Conservation (phyloP, 1,140 invertebrate species). For the Pachyrhynchus sulphureomaculatus region DNA sequence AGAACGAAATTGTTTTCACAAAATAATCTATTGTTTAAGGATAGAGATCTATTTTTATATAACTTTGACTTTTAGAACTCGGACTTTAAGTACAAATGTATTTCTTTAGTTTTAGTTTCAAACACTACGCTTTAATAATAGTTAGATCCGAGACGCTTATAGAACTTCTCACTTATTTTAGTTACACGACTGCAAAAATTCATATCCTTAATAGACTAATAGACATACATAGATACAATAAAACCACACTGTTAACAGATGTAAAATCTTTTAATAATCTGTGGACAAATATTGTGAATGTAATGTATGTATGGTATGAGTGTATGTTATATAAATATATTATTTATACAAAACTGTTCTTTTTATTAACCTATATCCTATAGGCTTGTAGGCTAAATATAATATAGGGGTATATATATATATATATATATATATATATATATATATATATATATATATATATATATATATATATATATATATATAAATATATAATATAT, state of each 20-base stretch:
- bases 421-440: no score
- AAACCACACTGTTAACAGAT: background rate
- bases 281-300: background rate
- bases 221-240: background rate
- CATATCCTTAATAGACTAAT: constrained; percentile 22
- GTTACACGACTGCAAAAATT: constrained; percentile 23
- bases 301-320: background rate
- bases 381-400: background rate
- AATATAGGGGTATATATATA: no score
- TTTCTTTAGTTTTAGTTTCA: constrained; percentile 11
- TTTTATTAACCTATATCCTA: background rate
- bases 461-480: no score
- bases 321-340: constrained; percentile 1
- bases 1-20: constrained; percentile 3
- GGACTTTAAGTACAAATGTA: constrained; percentile 26
- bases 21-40: constrained; percentile 3
- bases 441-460: no score
- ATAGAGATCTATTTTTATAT: constrained; percentile 22
- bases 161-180: constrained; percentile 24
- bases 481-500: no score
- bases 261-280: background rate
- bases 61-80: constrained; percentile 12
- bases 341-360: background rate
- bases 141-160: constrained; percentile 23
- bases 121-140: constrained; percentile 20